Evolutionary conservation across 2,888 invertebrate species (phyloP).

Genomic region (Eudemis profundana): DNA sequence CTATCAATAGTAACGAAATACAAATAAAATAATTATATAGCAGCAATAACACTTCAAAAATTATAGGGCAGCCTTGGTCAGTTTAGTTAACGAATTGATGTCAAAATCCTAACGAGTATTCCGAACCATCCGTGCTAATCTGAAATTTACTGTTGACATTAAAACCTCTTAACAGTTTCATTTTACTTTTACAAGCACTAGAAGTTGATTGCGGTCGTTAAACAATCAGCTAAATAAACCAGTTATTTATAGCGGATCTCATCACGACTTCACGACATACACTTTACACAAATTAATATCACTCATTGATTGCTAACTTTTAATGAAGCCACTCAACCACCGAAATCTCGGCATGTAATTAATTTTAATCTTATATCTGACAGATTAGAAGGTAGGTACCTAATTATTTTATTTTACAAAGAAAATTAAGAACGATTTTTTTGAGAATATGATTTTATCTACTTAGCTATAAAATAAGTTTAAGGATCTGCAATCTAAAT

Average conservation of each 20-base stretch:
- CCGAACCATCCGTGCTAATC: not conserved
- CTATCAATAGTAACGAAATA: not conserved
- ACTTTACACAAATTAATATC: slow-evolving; percentile 5
- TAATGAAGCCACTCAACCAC: slow-evolving; percentile 6
- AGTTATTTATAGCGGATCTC: slow-evolving; percentile 1
- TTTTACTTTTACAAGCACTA: slow-evolving; percentile 6
- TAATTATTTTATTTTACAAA: too few species aligned
- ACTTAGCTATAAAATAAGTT: too few species aligned
- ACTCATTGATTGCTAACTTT: slow-evolving; percentile 10
- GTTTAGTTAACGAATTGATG: not conserved
- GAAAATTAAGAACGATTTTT: too few species aligned
- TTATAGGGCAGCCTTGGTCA: not conserved
- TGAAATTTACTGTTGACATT: not conserved
- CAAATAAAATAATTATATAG: not conserved
- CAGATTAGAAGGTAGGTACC: too few species aligned
- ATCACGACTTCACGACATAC: slow-evolving; percentile 24
- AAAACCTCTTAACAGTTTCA: not conserved
- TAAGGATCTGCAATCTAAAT: too few species aligned
- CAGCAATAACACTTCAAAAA: too few species aligned
- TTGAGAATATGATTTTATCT: too few species aligned
- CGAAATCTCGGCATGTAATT: not conserved
- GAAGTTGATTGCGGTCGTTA: not conserved
- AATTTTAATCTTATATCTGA: not conserved
- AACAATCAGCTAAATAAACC: slow-evolving; percentile 5
- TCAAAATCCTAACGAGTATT: not conserved